Evolutionary conservation across 2,113 vertebrate genomes (phyloP).

Genomic region (Caranx melampygus): DNA sequence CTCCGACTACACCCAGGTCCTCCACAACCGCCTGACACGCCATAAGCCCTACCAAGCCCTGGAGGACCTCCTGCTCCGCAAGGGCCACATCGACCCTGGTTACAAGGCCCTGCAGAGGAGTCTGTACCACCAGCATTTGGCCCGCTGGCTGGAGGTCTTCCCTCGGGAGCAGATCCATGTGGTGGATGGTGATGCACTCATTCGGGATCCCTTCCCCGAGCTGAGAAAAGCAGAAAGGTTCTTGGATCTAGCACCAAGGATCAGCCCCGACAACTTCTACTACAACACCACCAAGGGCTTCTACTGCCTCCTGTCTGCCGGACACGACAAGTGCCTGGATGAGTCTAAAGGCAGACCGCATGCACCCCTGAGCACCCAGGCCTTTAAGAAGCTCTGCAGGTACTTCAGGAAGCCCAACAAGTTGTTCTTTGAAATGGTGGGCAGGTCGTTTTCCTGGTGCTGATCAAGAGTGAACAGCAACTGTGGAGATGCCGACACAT

Average conservation of each 20-base stretch:
- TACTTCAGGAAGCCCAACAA: constrained; percentile 84
- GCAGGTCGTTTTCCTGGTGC: constrained; percentile 86
- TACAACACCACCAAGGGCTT: constrained; percentile 89
- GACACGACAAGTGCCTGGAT: constrained; percentile 86
- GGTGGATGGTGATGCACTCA: constrained; percentile 85
- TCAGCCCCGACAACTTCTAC: constrained; percentile 85
- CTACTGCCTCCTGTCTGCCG: constrained; percentile 84
- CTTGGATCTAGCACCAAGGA: constrained; percentile 80
- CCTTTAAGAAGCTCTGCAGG: constrained; percentile 82
- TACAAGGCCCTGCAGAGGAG: constrained; percentile 88
- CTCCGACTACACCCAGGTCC: constrained; percentile 89
- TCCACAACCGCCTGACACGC: constrained; percentile 84
- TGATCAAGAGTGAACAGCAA: constrained; percentile 53
- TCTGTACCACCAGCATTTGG: constrained; percentile 84
- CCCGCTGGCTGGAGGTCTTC: constrained; percentile 84
- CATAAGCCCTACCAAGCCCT: constrained; percentile 84
- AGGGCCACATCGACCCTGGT: constrained; percentile 75
- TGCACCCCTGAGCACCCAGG: constrained; percentile 77
- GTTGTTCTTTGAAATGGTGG: constrained; percentile 86
- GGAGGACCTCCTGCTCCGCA: constrained; percentile 80
- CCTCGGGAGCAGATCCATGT: constrained; percentile 84
- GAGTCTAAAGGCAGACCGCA: constrained; percentile 87
- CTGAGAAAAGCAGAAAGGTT: constrained; percentile 84
- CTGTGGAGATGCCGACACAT: constrained; percentile 1
- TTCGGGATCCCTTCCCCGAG: constrained; percentile 84